These are phyloP conservation scores for Myioborus melanocephalus DNA, from an alignment of 2,797 vertebrate species.

Conservation along the genomic window DNA sequence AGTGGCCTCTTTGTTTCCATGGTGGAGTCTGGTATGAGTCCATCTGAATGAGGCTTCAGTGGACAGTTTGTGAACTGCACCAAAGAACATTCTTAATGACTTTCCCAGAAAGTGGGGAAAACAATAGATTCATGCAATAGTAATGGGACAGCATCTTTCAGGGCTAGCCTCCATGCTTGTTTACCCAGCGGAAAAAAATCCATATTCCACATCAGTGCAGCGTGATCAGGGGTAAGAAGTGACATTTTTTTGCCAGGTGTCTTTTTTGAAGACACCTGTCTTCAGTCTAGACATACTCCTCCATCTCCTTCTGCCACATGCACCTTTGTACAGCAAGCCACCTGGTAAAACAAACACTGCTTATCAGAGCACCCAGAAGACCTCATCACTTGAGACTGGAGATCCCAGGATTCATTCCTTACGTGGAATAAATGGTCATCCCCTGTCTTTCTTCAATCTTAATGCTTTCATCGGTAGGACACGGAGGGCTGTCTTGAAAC, in stretches of 20 bases:
- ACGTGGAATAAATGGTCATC: constrained; percentile 89
- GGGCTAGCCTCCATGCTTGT: background rate
- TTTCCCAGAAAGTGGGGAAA: background rate
- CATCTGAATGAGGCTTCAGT: background rate
- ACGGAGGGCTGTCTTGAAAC: constrained; percentile 82
- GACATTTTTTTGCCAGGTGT: background rate
- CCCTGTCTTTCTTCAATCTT: constrained; percentile 83
- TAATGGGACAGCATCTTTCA: background rate
- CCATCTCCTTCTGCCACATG: background rate
- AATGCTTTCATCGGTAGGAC: constrained; percentile 79
- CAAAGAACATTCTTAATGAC: background rate
- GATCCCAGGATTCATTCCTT: constrained; percentile 30
- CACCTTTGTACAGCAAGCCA: background rate
- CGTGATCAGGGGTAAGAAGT: background rate
- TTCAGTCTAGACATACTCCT: background rate
- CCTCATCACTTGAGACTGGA: background rate
- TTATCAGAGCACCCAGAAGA: background rate
- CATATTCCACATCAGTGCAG: background rate
- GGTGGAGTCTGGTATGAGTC: background rate
- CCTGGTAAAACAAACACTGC: background rate
- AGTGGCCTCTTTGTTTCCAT: background rate
- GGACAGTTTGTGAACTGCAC: background rate
- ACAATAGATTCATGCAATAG: background rate
- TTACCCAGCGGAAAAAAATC: background rate
- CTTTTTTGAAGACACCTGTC: background rate